Evolutionary conservation across 2,888 invertebrate genomes (phyloP).

Genomic region (Catocala nupta): DNA sequence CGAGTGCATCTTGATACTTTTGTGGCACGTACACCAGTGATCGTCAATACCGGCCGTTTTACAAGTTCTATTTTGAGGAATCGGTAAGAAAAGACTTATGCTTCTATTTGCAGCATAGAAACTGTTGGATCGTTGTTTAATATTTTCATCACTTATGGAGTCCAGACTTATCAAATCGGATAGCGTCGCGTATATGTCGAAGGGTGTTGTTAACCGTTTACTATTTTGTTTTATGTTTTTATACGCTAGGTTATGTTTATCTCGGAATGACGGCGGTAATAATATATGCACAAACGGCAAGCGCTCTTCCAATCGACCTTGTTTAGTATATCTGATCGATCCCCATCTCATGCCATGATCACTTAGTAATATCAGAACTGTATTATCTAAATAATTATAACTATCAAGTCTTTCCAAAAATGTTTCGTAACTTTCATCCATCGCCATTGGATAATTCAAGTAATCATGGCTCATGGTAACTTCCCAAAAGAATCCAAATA

Average conservation of each 20-base stretch:
- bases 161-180: conserved; percentile 89
- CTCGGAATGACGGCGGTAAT: conserved; percentile 91
- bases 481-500: conserved; percentile 95
- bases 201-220: conserved; percentile 92
- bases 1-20: conserved; percentile 85
- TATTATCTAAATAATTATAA: conserved; percentile 88
- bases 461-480: conserved; percentile 94
- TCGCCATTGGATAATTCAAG: conserved; percentile 92
- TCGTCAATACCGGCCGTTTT: conserved; percentile 91
- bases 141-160: conserved; percentile 72
- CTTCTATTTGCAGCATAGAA: conserved; percentile 84
- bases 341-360: conserved; percentile 97
- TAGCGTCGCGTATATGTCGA: conserved; percentile 94
- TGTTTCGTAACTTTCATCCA: conserved; percentile 89
- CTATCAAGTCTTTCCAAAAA: conserved; percentile 87
- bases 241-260: conserved; percentile 88
- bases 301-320: conserved; percentile 95
- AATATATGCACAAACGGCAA: conserved; percentile 93
- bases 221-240: conserved; percentile 90
- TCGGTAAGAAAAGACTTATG: conserved; percentile 92
- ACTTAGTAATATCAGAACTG: conserved; percentile 92
- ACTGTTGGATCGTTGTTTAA: conserved; percentile 67
- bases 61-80: conserved; percentile 92
- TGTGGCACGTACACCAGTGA: conserved; percentile 96
- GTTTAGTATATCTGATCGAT: conserved; percentile 93